Conservation (phyloP, 2,113 vertebrate genomes). For the Etia nguti region DNA sequence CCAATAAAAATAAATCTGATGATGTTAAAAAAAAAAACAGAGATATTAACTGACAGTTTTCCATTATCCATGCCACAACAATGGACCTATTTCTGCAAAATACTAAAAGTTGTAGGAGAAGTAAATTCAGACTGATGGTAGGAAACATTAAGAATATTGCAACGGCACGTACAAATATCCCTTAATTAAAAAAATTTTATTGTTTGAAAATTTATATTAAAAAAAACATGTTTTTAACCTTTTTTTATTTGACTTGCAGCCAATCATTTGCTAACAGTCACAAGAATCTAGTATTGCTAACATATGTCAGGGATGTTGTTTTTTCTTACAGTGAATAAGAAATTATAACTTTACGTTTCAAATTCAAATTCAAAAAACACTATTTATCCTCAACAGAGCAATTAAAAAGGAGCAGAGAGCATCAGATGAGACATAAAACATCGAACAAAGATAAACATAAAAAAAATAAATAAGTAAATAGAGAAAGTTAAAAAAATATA, state of each 20-base stretch:
- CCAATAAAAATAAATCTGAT: neutral
- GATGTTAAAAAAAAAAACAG: neutral
- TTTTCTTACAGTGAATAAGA: neutral
- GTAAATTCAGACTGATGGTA: neutral
- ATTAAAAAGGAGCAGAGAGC: neutral
- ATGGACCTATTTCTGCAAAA: neutral
- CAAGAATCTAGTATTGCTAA: neutral
- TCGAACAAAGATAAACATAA: neutral
- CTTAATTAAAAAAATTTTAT: neutral
- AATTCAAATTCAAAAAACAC: neutral
- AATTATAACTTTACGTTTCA: neutral
- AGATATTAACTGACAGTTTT: neutral
- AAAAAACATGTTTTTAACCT: neutral
- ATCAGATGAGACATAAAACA: neutral
- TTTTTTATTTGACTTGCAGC: neutral
- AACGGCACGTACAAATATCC: neutral
- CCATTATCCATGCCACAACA: neutral
- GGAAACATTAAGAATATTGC: neutral
- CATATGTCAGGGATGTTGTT: neutral
- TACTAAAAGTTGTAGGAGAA: neutral
- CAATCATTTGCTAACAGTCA: neutral
- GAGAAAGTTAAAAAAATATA: neutral
- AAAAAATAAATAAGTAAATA: neutral
- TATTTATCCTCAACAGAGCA: neutral
- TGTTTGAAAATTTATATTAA: neutral